phyloP scores from a whole-genome alignment of 2,888 invertebrate species.

The Thyatira batis region DNA sequence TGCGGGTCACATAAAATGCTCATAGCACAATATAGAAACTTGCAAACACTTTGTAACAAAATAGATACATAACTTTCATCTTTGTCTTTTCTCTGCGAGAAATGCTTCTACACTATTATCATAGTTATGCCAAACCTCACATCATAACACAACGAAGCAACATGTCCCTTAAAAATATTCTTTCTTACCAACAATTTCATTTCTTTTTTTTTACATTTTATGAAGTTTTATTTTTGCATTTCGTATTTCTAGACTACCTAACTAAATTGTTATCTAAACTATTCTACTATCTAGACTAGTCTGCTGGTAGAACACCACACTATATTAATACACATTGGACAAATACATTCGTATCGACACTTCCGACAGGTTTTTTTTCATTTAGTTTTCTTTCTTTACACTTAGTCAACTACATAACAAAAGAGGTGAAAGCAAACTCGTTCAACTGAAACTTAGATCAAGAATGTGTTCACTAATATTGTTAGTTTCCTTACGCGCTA shows the following conservation, averaged over 20 bases:
- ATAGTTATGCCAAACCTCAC: slow-evolving; percentile 82
- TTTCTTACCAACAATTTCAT: slow-evolving; percentile 85
- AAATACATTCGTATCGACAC: slow-evolving; percentile 78
- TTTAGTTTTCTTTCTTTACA: slow-evolving; percentile 78
- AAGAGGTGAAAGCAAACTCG: slow-evolving; percentile 81
- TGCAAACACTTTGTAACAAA: slow-evolving; percentile 83
- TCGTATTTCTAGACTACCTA: slow-evolving; percentile 83
- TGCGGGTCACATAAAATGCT: slow-evolving; percentile 82
- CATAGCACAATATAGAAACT: slow-evolving; percentile 82
- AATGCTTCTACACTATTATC: slow-evolving; percentile 74
- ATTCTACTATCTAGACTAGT: slow-evolving; percentile 83
- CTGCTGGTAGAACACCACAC: slow-evolving; percentile 81
- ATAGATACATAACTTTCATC: slow-evolving; percentile 80
- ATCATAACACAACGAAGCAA: slow-evolving; percentile 81
- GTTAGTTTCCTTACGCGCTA: slow-evolving; percentile 54
- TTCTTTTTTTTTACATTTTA: slow-evolving; percentile 82
- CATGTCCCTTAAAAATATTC: slow-evolving; percentile 85
- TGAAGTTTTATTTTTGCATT: slow-evolving; percentile 82
- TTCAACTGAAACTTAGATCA: slow-evolving; percentile 77
- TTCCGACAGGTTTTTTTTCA: slow-evolving; percentile 69
- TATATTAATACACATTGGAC: slow-evolving; percentile 82
- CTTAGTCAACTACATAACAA: slow-evolving; percentile 81
- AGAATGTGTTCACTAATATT: slow-evolving; percentile 74
- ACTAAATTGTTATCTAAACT: slow-evolving; percentile 82
- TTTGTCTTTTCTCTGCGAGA: slow-evolving; percentile 77